Base-by-base conservation (phyloP, 2,797 vertebrate species). In the Lateolabrax maculatus region DNA sequence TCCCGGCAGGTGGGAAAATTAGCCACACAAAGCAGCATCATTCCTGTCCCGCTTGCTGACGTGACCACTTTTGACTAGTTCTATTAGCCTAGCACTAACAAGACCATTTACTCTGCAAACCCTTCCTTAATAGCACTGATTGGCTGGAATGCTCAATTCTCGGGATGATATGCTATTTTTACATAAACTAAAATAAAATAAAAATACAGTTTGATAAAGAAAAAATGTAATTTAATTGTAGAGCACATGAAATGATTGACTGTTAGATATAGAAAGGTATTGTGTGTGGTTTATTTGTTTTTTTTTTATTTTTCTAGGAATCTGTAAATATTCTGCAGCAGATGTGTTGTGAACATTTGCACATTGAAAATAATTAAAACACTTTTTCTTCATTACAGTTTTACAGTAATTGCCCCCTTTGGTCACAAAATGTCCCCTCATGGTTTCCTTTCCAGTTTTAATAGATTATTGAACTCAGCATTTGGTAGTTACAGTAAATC, bases 351-450 rank as follows among this genome's bases (percentile, higher is more conserved):
- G 75, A 67, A 63, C 60, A 61, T 63, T 74, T 65, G 27, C 46
- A 75, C 23, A 9, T 4, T 63, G 41, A 46, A 81, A 57, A 71
- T 85, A 86, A 86, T 88, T 71, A 77, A 83, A 82, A 64, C 61
- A 39, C 49, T 85, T 84, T 63, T 78, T 84, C 76, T 75, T 79
- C 58, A 70, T 86, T 84, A 70, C 58, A 73, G 62, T 67, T 84
- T 74, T 60, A 63, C 56, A 39, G 31, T 74, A 71, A 82, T 88
- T 67, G 18, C 57, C 27, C 75, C 67, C 66, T 15, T 16, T 21
- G 44, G 68, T 80, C 76, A 48, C 36, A 87, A 23, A 62, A 58
- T 55, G 25, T 27, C 15, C n/a, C 55, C 11, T 57, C 63, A 44
- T 64, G n/a, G 60, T 79, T 84, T 83, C 29, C 16, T 46, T 71